Conservation (phyloP, 2,797 vertebrate genomes). For the Acanthiza pusilla region DNA sequence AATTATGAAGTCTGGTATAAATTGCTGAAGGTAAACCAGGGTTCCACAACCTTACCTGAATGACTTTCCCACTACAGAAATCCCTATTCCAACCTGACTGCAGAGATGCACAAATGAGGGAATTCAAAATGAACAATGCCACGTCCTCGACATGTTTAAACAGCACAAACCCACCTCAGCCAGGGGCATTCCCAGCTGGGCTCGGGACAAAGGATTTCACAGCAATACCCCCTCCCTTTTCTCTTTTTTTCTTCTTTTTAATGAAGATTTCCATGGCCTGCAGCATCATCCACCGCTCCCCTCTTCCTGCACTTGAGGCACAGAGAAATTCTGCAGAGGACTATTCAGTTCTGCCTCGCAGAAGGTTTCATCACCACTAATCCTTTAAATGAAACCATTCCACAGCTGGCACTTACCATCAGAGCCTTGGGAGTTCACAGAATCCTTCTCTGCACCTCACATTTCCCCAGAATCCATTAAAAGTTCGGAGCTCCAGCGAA, state of each 20-base stretch:
- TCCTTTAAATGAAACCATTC: background rate
- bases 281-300: background rate
- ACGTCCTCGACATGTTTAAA: background rate
- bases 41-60: background rate
- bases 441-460: background rate
- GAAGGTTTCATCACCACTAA: background rate
- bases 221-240: background rate
- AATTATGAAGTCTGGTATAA: rapidly evolving
- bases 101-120: background rate
- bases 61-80: background rate
- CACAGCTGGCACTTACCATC: background rate
- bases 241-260: background rate
- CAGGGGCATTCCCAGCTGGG: background rate
- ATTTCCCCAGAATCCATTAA: background rate
- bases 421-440: background rate
- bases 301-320: background rate
- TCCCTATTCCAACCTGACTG: background rate
- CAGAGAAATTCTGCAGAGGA: background rate
- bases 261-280: background rate
- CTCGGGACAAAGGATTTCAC: background rate
- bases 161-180: background rate
- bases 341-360: background rate
- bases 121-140: background rate
- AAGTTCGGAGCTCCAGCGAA: background rate
- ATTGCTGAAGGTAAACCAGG: background rate